Percentiles rank a stretch among this genome's conserved stretches.
These are phyloP conservation scores for Ondatra zibethicus DNA, from an alignment of 2,113 vertebrate genomes.

Conservation along the genomic window DNA sequence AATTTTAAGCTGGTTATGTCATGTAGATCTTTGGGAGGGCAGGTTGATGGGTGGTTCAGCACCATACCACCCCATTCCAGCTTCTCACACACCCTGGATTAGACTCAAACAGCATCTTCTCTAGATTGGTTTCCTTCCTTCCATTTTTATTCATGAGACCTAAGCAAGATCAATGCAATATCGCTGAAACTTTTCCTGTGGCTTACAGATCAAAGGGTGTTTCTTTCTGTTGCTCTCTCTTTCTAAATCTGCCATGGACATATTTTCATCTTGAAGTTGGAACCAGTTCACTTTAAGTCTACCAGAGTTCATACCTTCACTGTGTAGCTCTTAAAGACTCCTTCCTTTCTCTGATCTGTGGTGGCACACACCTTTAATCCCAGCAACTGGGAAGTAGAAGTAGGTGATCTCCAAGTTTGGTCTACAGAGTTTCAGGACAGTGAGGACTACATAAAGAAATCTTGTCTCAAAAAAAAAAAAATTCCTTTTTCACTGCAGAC, in stretches of 20 bases:
- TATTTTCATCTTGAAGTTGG: constrained; percentile 6
- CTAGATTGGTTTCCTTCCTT: constrained; percentile 65
- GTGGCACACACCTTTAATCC: not conserved
- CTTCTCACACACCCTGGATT: not conserved
- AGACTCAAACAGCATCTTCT: constrained; percentile 23
- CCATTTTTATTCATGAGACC: constrained; percentile 30
- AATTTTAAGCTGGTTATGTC: not conserved
- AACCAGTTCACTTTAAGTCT: not conserved
- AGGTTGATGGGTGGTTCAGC: not conserved
- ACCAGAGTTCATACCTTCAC: not conserved
- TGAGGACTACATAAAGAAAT: not conserved
- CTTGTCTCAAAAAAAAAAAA: not conserved
- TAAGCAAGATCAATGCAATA: constrained; percentile 30
- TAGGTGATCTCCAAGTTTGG: not conserved
- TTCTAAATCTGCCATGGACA: constrained; percentile 37
- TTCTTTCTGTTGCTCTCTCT: not conserved
- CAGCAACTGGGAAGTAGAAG: not conserved
- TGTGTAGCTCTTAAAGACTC: not conserved
- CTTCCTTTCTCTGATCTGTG: not conserved
- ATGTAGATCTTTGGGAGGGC: too few species aligned
- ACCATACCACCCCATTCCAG: not conserved
- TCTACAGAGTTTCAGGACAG: not conserved
- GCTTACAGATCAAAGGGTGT: constrained; percentile 47
- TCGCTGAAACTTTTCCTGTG: constrained; percentile 63
- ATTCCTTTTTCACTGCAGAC: constrained; percentile 27